Percentiles rank a stretch among this genome's conserved stretches.
phyloP scores from a whole-genome alignment of 2,888 invertebrate genomes.

The Dolichomitus sp. region DNA sequence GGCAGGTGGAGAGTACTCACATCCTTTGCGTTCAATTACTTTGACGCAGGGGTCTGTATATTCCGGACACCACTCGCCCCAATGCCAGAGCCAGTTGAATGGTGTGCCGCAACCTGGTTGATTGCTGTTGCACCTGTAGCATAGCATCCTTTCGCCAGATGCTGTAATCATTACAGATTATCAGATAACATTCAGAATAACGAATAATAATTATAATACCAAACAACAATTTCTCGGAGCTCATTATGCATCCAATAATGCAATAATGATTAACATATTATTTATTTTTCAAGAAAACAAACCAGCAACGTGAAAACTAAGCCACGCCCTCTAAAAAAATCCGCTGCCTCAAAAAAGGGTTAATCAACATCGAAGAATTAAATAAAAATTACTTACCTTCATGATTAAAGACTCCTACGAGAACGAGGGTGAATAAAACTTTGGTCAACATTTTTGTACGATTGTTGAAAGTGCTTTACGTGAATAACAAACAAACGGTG shows the following conservation, averaged over 20 bases:
- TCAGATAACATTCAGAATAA: not conserved
- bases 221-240: not conserved
- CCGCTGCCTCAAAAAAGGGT: not conserved
- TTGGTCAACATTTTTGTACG: constrained; percentile 52
- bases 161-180: constrained; percentile 36
- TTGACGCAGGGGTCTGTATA: constrained; percentile 96
- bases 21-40: constrained; percentile 94
- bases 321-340: constrained; percentile 55
- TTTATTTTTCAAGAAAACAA: not conserved
- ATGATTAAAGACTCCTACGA: constrained; percentile 35
- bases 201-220: not conserved
- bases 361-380: not conserved
- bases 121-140: constrained; percentile 96
- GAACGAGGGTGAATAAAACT: constrained; percentile 31
- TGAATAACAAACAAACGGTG: constrained; percentile 25
- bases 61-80: constrained; percentile 94
- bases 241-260: not conserved
- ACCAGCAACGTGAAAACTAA: constrained; percentile 18
- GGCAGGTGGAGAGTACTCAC: constrained; percentile 86
- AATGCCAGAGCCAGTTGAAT: constrained; percentile 93
- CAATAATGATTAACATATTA: not conserved
- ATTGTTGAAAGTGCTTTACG: not conserved
- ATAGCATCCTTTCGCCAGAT: constrained; percentile 84
- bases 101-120: constrained; percentile 95
- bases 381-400: constrained; percentile 29